These are phyloP conservation scores for Lutraria lutraria DNA, from an alignment of 2,888 invertebrate genomes.

Conservation along the genomic window DNA sequence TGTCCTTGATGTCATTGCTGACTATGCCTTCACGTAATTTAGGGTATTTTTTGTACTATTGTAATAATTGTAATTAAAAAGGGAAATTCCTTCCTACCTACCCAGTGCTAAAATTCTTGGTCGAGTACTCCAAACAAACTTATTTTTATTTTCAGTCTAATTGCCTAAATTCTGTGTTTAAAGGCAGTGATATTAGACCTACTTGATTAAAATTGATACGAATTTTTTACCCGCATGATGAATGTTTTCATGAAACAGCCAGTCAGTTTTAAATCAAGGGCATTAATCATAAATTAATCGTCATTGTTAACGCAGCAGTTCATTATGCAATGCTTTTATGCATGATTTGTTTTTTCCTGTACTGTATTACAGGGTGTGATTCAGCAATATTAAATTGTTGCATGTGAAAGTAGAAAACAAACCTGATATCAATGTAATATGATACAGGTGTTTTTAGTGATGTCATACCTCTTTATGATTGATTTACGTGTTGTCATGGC, in stretches of 20 bases:
- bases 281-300: background rate
- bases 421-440: slow-evolving; percentile 1
- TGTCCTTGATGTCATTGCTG: too few species aligned
- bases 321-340: background rate
- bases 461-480: background rate
- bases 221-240: background rate
- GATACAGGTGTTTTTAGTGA: slow-evolving; percentile 12
- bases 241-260: background rate
- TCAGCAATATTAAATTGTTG: background rate
- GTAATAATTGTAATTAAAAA: too few species aligned
- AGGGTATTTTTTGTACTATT: too few species aligned
- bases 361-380: background rate
- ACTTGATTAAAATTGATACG: background rate
- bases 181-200: background rate
- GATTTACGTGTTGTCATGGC: background rate
- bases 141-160: too few species aligned
- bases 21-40: too few species aligned
- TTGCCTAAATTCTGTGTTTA: too few species aligned
- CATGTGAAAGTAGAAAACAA: background rate
- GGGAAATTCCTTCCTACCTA: too few species aligned
- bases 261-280: background rate
- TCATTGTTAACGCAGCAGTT: background rate
- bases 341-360: background rate
- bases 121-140: too few species aligned
- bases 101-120: too few species aligned